Evolutionary conservation across 2,797 vertebrate genomes (phyloP), one percentile per base, ranked within the genome.

Genomic region (Ambastaia sidthimunki): DNA sequence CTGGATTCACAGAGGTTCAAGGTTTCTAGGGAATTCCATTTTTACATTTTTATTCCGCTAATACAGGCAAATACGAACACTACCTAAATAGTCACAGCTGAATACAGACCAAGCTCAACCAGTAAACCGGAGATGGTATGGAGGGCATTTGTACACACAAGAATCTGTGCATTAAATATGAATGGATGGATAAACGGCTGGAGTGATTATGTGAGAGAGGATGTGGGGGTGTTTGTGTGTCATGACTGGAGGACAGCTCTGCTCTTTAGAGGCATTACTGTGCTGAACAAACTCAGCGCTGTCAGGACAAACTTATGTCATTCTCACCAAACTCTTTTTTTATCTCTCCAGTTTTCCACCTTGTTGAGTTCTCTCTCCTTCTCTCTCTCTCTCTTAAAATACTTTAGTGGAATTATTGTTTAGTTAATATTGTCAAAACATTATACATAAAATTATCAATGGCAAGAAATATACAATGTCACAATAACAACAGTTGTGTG

Each of bases 121-220:
- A 31, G 31, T 31, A 31, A 31, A 31, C 31, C 31, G 31, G 31
- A 31, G 31, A 31, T 52, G 52, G 19, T 71, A 71, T 54, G 7
- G 4, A 54, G n/a, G 28, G 54, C 1, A 67, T 67, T 0, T 70
- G 47, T 71, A 21, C 34, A 55, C 12, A 55, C 1, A 2, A 15
- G 1, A n/a, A 71, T 55, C 50, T 71, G 12, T 57, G 31, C n/a
- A 71, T 71, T 71, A 37, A 71, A 71, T 21, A 71, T 71, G 31
- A 71, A 71, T 34, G 50, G 25, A n/a, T 31, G 9, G 52, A 70
- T 18, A 70, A 70, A 70, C 21, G 50, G n/a, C 69, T 55, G 50
- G 3, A 7, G n/a, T 55, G 28, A 13, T 50, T 23, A 3, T 25
- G 66, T 48, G 47, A 19, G 28, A 21, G 31, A 37, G 18, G 1